These are phyloP conservation scores for Ramazzottius varieornatus DNA, from an alignment of 2,888 invertebrate genomes.

Conservation along the genomic window DNA sequence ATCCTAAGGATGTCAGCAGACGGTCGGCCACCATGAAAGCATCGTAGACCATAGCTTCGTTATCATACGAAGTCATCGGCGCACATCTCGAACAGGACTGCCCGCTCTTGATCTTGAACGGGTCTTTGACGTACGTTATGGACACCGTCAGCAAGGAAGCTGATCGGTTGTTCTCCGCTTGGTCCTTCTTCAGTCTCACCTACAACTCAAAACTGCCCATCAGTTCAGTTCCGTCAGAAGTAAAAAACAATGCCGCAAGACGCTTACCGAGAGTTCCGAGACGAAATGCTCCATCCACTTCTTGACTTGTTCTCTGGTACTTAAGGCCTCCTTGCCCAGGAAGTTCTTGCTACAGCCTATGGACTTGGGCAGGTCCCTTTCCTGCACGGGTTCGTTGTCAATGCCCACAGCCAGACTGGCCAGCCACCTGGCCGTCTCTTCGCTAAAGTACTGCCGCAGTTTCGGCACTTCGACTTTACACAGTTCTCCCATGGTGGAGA, in stretches of 20 bases:
- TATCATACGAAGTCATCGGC: not conserved
- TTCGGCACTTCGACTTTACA: conserved; percentile 39
- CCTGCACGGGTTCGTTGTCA: conserved; percentile 58
- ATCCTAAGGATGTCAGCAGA: not conserved
- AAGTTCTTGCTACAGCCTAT: conserved; percentile 89
- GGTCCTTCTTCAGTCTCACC: not conserved
- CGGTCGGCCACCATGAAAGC: not conserved
- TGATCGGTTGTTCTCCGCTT: conserved; percentile 2
- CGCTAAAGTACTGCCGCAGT: conserved; percentile 45
- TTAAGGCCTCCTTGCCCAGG: conserved; percentile 46
- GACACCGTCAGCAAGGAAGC: conserved; percentile 3
- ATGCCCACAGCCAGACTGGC: conserved; percentile 59
- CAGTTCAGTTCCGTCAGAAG: not conserved
- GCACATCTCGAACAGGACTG: not conserved
- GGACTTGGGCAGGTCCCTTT: conserved; percentile 59
- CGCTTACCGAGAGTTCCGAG: not conserved
- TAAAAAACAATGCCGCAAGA: not conserved
- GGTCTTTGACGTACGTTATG: not conserved
- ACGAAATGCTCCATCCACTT: not conserved
- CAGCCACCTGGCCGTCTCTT: conserved; percentile 66
- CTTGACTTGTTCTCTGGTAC: conserved; percentile 30
- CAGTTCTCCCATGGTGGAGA: conserved; percentile 54
- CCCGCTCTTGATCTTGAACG: too few species aligned
- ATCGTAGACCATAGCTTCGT: not conserved
- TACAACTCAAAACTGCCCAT: not conserved